Base-by-base conservation (phyloP, 2,113 vertebrate species). In the Tonatia bakeri region DNA sequence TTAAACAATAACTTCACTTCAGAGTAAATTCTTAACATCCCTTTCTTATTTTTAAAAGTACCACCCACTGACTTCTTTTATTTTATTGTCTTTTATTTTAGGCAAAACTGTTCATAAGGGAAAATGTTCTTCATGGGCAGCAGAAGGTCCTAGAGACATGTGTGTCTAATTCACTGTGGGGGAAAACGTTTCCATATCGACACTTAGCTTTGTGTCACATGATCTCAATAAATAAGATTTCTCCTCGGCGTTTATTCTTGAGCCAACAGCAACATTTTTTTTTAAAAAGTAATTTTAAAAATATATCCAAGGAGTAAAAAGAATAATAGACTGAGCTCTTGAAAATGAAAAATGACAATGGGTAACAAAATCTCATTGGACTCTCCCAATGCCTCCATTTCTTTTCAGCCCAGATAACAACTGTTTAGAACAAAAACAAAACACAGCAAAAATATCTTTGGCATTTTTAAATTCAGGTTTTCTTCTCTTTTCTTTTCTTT, bases 371-470 rank as follows among this genome's bases (percentile, higher is more conserved):
- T 43, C 19, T 75, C 43, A 5, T 14, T 85, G 76, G 65, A 24
- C 1, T 90, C 7, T 52, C 13, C 69, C 33, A 72, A n/a, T 54
- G 24, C 2, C 5, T 1, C 7, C 24, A 26, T 84, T 50, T 87
- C 28, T 91, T 94, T 97, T 61, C 56, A 92, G 26, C 6, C 10
- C 36, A 59, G 11, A 54, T 69, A 88, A 64, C 28, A 91, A 64
- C 22, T 80, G 2, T 92, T 87, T 84, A 92, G 33, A 87, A 87
- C 9, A 65, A 89, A 93, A 87, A n/a, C 17, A 96, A 65, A 69
- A 19, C 7, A 64, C 9, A 79, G 38, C 8, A 76, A 85, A 72
- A 83, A 83, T 94, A 81, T 79, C 43, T 64, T 52, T 90, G 17
- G 6, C 56, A 28, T 81, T 93, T 94, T 86, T 47, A 7, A 94